Percentiles rank a stretch among this genome's conserved stretches.
Conservation (phyloP, 2,888 invertebrate species). For the Campoplex capitator region DNA sequence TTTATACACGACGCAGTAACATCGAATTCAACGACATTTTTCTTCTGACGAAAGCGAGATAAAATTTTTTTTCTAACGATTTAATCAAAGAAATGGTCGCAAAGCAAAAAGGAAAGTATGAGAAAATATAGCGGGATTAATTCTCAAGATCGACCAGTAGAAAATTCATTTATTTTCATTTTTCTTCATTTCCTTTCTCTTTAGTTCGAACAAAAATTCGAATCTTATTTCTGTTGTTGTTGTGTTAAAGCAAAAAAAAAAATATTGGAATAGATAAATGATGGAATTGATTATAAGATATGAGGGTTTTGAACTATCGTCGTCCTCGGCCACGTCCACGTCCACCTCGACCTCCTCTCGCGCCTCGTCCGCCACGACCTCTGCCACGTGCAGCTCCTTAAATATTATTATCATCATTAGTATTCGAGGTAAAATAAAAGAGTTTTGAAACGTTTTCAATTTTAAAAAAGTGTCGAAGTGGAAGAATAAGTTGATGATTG, state of each 20-base stretch:
- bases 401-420: not conserved
- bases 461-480: no score
- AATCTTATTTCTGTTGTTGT: not conserved
- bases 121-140: not conserved
- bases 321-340: conserved; percentile 88
- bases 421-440: no score
- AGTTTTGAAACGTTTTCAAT: no score
- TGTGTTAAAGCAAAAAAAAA: not conserved
- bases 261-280: conserved; percentile 38
- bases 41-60: conserved; percentile 86
- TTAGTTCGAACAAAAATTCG: conserved; percentile 13
- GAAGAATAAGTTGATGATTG: no score
- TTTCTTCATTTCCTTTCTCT: conserved; percentile 2
- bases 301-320: conserved; percentile 80
- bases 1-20: conserved; percentile 98
- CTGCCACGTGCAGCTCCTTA: conserved; percentile 88
- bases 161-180: conserved; percentile 14
- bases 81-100: conserved; percentile 31
- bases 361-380: conserved; percentile 90
- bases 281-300: conserved; percentile 43
- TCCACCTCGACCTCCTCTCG: conserved; percentile 90
- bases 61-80: not conserved
- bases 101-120: not conserved
- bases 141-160: not conserved
- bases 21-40: conserved; percentile 93